Percentiles rank a stretch among this genome's conserved stretches.
phyloP scores from a whole-genome alignment of 2,888 invertebrate species.

The Aphidoletes aphidimyza region DNA sequence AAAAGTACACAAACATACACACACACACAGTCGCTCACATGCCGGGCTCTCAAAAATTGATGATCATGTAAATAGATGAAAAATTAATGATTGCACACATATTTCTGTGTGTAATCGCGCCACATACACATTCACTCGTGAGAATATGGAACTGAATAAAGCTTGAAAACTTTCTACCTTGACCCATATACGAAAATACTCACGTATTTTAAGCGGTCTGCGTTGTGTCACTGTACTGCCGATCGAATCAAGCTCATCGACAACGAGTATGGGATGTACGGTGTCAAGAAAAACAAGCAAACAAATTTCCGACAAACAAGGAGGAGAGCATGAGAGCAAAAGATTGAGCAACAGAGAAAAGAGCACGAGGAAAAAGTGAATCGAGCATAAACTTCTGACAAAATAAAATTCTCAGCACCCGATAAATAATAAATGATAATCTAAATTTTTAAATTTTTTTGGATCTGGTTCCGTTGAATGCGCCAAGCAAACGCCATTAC shows the following conservation, averaged over 20 bases:
- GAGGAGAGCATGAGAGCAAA: not conserved
- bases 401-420: conserved; percentile 50
- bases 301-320: conserved; percentile 13
- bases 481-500: not conserved
- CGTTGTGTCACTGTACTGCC: conserved; percentile 21
- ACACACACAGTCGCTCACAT: not conserved
- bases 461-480: conserved; percentile 20
- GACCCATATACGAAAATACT: conserved; percentile 52
- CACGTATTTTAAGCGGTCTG: conserved; percentile 33
- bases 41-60: conserved; percentile 39
- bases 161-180: conserved; percentile 48
- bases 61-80: conserved; percentile 45
- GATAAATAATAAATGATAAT: conserved; percentile 54
- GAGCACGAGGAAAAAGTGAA: not conserved
- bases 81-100: conserved; percentile 46
- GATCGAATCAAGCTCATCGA: conserved; percentile 19
- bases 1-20: not conserved
- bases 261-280: not conserved
- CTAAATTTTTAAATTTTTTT: conserved; percentile 47
- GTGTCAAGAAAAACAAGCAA: not conserved
- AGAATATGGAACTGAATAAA: no score
- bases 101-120: conserved; percentile 7
- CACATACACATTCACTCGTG: conserved; percentile 20
- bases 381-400: conserved; percentile 27
- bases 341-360: not conserved